Evolutionary conservation across 2,888 invertebrate species (phyloP).

Genomic region (Plagiodera versicolora): DNA sequence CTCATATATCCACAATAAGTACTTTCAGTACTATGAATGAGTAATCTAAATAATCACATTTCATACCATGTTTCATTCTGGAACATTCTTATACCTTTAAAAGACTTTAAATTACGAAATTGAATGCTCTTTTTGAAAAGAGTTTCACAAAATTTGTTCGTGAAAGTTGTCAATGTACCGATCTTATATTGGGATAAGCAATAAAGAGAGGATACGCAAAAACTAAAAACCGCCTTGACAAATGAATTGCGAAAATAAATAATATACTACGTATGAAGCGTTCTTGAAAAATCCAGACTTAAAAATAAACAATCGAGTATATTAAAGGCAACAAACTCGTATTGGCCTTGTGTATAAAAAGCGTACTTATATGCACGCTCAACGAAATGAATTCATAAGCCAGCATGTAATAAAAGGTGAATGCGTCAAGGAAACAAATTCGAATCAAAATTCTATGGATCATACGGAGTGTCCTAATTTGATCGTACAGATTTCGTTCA

Average conservation of each 20-base stretch:
- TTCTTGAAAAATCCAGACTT: conserved; percentile 48
- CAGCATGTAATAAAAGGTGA: conserved; percentile 28
- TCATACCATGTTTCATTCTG: too few relatives aligned
- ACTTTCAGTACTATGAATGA: too few relatives aligned
- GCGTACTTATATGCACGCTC: conserved; percentile 32
- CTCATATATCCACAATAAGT: too few relatives aligned
- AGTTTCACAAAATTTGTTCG: too few relatives aligned
- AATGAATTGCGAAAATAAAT: conserved; percentile 31
- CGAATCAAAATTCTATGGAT: conserved; percentile 20
- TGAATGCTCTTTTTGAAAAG: too few relatives aligned
- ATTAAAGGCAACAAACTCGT: conserved; percentile 41
- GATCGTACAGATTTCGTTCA: too few relatives aligned
- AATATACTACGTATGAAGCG: conserved; percentile 28
- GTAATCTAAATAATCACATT: too few relatives aligned
- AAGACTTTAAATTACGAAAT: too few relatives aligned
- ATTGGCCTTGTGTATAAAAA: conserved; percentile 47
- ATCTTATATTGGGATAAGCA: conserved; percentile 5
- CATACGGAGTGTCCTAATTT: not conserved
- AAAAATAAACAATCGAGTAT: conserved; percentile 45
- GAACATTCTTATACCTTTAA: too few relatives aligned
- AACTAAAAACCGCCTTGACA: conserved; percentile 31
- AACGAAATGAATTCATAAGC: conserved; percentile 31
- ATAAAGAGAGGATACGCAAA: conserved; percentile 17
- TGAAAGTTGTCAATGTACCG: not conserved
- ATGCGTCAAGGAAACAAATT: conserved; percentile 33